Evolutionary conservation across 2,797 vertebrate species (phyloP).

Genomic region (Intellagama lesueurii): DNA sequence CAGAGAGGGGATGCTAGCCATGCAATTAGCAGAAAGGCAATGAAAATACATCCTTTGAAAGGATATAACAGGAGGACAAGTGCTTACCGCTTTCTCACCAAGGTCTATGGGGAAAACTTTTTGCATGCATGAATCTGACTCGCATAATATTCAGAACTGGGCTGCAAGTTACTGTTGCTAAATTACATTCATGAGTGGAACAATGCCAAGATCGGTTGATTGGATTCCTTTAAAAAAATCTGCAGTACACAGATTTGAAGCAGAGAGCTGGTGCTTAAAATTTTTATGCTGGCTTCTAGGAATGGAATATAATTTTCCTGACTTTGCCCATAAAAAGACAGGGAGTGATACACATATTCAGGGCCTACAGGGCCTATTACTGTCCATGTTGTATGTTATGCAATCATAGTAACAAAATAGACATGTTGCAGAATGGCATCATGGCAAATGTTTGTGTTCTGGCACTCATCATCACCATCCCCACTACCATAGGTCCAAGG

Average conservation of each 20-base stretch:
- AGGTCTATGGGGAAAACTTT: not conserved
- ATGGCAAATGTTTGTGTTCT: not conserved
- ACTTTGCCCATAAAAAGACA: not conserved
- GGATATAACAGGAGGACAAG: not conserved
- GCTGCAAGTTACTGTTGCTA: not conserved
- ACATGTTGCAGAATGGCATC: not conserved
- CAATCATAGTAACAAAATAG: not conserved
- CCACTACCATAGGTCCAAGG: no score
- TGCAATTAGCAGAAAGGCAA: conserved; percentile 35
- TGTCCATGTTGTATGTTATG: not conserved
- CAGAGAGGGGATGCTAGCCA: conserved; percentile 2
- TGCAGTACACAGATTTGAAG: not conserved
- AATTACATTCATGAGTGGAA: not conserved
- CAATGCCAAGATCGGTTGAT: not conserved
- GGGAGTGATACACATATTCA: not conserved
- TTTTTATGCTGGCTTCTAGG: not conserved
- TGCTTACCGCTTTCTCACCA: not conserved
- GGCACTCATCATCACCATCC: no score
- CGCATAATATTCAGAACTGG: not conserved
- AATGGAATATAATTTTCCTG: not conserved
- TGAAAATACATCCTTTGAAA: conserved; percentile 20
- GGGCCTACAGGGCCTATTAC: no score
- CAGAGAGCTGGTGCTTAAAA: not conserved
- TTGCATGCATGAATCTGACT: not conserved
- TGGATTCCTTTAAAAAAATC: not conserved